Conservation (phyloP, 2,113 vertebrate genomes). For the Morone chrysops region DNA sequence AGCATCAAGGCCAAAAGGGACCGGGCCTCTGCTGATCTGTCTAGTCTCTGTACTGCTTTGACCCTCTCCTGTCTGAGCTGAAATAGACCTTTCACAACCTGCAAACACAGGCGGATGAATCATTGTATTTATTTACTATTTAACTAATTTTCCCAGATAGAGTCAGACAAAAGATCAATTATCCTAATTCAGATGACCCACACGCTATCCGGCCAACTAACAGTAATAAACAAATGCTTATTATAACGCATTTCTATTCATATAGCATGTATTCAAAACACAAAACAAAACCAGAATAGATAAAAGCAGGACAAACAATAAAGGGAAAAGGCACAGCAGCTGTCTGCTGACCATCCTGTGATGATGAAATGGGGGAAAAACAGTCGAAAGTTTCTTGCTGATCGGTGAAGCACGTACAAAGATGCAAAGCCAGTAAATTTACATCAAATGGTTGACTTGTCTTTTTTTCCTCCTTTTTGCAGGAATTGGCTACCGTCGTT, state of each 20-base stretch:
- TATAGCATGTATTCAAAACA: background rate
- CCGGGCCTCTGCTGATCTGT: conserved; percentile 47
- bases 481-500: background rate
- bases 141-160: background rate
- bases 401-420: background rate
- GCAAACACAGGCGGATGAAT: background rate
- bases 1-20: conserved; percentile 54
- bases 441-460: background rate
- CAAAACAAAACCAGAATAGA: conserved; percentile 32
- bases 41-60: conserved; percentile 30
- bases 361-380: background rate
- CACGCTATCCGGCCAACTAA: background rate
- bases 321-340: conserved; percentile 4
- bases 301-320: conserved; percentile 52
- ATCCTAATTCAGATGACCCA: background rate
- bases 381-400: background rate
- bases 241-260: conserved; percentile 14
- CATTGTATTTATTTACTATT: background rate
- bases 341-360: conserved; percentile 60
- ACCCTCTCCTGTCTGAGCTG: conserved; percentile 34
- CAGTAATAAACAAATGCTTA: conserved; percentile 26
- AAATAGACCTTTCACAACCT: conserved; percentile 29
- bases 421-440: no score
- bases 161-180: background rate
- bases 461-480: background rate